Base-by-base conservation (phyloP, 30 jellyfish, hydroid and myxozoan genomes). In the Turritopsis rubra region DNA sequence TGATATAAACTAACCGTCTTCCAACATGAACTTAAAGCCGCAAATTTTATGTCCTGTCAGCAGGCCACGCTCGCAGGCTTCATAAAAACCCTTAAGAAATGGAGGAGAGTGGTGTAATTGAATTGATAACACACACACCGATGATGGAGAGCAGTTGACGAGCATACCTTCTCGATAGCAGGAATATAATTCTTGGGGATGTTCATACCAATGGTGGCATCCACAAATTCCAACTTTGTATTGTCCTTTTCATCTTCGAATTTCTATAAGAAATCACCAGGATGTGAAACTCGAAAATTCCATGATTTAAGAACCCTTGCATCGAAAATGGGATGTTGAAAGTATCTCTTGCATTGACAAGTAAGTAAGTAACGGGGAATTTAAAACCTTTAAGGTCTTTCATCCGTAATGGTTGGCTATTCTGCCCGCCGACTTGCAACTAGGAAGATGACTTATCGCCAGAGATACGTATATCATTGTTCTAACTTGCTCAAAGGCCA, bases 141-240 rank as follows among this genome's bases (percentile, higher is more conserved):
- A n/a, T 26, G 29, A 23, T 17, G 7, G 28, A 68, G 77, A 68
- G 30, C 77, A n/a, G 77, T 22, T n/a, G 0, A 19, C 31, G 21
- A 28, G 8, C 80, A 20, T 41, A 90, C 99, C 96, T 95, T 95
- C 79, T 95, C 97, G 65, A 95, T 90, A 0, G 99, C 90, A 0
- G 99, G 99, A 30, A 95, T 95, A 71, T 86, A 95, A 21, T 92
- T 81, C 74, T 82, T 95, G 27, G 99, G 99, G 3, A 95, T 90
- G 81, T 88, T 81, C 97, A 95, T 88, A 16, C 99, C 99, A 54
- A 90, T 87, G 17, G 96, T 87, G 31, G 88, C 97, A 88, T 95
- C 97, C 5, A 85, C 96, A 86, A 95, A 95, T 82, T 95, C 99
- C 8, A 95, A 22, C 24, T 95, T 90, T 28, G 97, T 94, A 18